These are phyloP conservation scores for Hemiprocne comata DNA, from an alignment of 2,113 vertebrate species.

Conservation along the genomic window DNA sequence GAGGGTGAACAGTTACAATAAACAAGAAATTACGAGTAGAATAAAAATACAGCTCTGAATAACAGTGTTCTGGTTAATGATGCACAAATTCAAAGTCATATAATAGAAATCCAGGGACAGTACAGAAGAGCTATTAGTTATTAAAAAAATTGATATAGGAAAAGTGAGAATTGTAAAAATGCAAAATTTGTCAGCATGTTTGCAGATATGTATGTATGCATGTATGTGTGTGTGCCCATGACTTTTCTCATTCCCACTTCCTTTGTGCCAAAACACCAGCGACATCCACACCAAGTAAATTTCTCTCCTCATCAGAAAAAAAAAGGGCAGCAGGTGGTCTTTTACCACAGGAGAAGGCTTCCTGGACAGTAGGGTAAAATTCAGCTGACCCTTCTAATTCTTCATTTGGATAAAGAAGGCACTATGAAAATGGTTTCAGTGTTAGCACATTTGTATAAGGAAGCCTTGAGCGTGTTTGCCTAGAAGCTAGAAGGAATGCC, in stretches of 20 bases:
- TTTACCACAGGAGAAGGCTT: neutral
- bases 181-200: neutral
- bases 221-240: neutral
- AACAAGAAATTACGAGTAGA: neutral
- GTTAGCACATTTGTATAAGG: neutral
- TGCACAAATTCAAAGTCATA: neutral
- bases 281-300: neutral
- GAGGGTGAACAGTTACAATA: neutral
- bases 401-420: neutral
- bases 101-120: neutral
- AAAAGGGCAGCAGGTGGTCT: neutral
- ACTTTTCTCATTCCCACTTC: neutral
- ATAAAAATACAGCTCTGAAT: neutral
- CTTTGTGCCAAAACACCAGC: neutral
- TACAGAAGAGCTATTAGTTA: neutral
- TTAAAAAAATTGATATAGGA: neutral
- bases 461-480: neutral
- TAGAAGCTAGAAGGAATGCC: neutral
- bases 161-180: neutral
- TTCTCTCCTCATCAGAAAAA: neutral
- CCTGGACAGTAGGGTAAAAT: neutral
- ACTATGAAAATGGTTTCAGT: neutral
- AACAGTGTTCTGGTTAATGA: neutral
- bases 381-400: neutral
- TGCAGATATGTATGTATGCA: rapidly evolving